Percentiles rank a stretch among this genome's conserved stretches.
Evolutionary conservation across 2,113 vertebrate species (phyloP).

Genomic region (Macroglossus sobrinus): DNA sequence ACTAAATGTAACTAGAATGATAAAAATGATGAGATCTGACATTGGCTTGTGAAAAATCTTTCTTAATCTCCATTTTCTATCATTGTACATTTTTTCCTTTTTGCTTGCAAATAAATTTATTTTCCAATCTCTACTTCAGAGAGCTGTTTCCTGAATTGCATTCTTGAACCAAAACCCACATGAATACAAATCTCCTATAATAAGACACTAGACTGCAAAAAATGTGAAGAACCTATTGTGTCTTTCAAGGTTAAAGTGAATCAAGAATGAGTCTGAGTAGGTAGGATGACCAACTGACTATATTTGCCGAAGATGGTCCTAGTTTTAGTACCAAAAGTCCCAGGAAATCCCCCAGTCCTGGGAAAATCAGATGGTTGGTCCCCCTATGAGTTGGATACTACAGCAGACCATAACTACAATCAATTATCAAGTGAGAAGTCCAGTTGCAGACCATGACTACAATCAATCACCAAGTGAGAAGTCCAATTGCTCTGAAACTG

Average conservation of each 20-base stretch:
- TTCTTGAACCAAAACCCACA: neutral
- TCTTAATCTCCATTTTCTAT: neutral
- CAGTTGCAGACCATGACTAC: too few species aligned
- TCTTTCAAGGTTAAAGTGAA: neutral
- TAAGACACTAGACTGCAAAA: neutral
- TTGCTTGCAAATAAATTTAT: neutral
- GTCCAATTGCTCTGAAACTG: neutral
- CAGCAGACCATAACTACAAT: too few species aligned
- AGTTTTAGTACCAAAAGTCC: neutral
- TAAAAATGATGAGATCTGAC: neutral
- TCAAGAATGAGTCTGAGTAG: neutral
- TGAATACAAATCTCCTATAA: neutral
- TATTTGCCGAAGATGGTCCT: neutral
- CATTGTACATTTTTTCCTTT: neutral
- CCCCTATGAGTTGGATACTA: neutral
- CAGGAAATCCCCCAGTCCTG: neutral
- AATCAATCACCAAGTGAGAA: neutral
- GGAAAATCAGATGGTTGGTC: neutral
- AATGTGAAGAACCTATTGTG: neutral
- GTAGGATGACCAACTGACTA: neutral
- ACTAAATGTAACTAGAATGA: neutral
- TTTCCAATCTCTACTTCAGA: neutral
- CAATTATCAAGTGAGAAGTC: neutral
- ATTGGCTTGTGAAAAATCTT: neutral
- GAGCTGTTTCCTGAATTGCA: neutral